Conservation (phyloP, 2,113 vertebrate species). For the Heterotis niloticus region DNA sequence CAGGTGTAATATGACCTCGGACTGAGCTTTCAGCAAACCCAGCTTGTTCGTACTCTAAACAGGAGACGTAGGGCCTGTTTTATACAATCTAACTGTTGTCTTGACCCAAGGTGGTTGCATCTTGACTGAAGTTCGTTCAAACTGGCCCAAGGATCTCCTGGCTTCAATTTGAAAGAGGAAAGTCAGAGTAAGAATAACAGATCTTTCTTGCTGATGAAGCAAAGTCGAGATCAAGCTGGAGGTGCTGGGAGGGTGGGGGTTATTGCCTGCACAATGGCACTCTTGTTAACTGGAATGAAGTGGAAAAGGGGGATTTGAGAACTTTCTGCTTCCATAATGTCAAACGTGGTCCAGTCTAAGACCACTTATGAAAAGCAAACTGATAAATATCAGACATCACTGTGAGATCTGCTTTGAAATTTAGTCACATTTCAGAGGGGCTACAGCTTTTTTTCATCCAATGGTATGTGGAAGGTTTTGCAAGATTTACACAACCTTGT, state of each 20-base stretch:
- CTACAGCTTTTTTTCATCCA: background rate
- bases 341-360: background rate
- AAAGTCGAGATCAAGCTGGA: background rate
- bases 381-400: too few relatives aligned
- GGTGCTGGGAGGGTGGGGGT: conserved; percentile 15
- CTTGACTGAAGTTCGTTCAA: too few relatives aligned
- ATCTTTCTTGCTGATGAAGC: background rate
- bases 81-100: too few relatives aligned
- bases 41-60: too few relatives aligned
- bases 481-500: background rate
- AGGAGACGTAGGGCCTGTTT: too few relatives aligned
- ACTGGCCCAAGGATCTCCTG: too few relatives aligned
- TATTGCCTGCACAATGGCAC: background rate
- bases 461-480: conserved; percentile 11
- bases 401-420: background rate
- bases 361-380: background rate
- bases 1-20: too few relatives aligned
- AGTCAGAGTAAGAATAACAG: background rate
- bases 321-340: background rate
- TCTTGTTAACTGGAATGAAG: background rate
- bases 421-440: background rate
- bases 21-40: too few relatives aligned
- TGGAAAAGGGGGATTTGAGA: background rate
- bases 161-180: background rate
- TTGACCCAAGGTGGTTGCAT: too few relatives aligned